Base-by-base conservation (phyloP, 2,797 vertebrate species). In the Pyrocephalus nanus region DNA sequence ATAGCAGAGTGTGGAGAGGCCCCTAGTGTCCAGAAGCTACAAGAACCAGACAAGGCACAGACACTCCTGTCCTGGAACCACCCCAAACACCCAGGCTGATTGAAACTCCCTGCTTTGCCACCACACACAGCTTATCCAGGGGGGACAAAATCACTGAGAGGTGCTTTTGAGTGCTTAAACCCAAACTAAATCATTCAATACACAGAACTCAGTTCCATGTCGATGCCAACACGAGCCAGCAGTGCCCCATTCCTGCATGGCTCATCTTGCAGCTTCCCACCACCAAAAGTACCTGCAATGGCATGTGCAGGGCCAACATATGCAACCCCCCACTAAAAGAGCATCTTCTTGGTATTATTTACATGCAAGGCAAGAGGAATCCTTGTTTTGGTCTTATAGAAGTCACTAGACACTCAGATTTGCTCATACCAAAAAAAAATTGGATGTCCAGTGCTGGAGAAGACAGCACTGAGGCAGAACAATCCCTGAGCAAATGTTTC, bases 1-100 rank as follows among this genome's bases (percentile, higher is more conserved):
- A 88, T 77, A 77, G 8, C 71, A 79, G 90, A 88, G 94, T 3
- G 22, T 83, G 87, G 82, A 91, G 92, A 95, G 94, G 94, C 94
- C 94, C 81, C 94, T 94, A 94, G 94, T 92, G 94, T 95, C 94
- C 92, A 88, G 92, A 90, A 70, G 57, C 27, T 55, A 94, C 94
- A 94, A 77, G 71, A 67, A 51, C 86, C 1, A 51, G 38, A 30
- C 78, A 86, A 84, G 67, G n/a, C n/a, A 29, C 0, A 12, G 65
- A 22, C 79, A 27, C 5, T 38, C 38, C 38, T 43, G 20, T 10
- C 15, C 69, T 32, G 61, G 66, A 78, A 32, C 71, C 61, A 30
- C 1, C 40, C 15, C 5, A 29, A 34, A 14, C 1, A n/a, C 12
- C 23, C 42, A 16, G 14, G 15, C 34, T 3, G 15, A 19, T 1